Base-by-base conservation (phyloP, 2,797 vertebrate species). In the Naso thynnoides region DNA sequence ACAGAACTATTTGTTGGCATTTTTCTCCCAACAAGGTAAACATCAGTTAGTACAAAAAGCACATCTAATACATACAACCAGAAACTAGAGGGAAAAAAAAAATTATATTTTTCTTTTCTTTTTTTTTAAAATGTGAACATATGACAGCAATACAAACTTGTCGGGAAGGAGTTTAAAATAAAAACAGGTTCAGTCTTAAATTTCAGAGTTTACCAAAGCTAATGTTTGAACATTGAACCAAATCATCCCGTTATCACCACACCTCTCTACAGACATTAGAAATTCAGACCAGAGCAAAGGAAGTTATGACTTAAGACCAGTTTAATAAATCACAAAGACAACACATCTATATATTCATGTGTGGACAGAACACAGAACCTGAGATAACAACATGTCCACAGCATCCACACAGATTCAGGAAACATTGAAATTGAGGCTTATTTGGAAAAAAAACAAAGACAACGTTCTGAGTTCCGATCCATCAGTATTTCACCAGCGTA, bases 321-420 rank as follows among this genome's bases (percentile, higher is more conserved):
- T 79, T 78, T 19, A 89, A 88, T 75, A 63, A 64, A 74, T 55
- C 45, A 83, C 77, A 84, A 54, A 61, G 60, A 74, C 61, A 55
- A 53, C 16, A 60, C 2, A 3, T 86, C 47, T 36, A 76, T 78
- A 74, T 78, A 75, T 73, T 65, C 92, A 86, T 87, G 83, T 91
- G 78, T 85, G 79, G 73, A 72, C 79, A 85, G 69, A 86, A 86
- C 70, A 86, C 75, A 91, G 78, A 91, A 92, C 91, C 92, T 93
- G 91, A 92, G 89, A 90, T 84, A 84, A 89, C 83, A 70, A 47
- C 64, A 83, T 52, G n/a, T 66, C 66, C 63, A 63, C 29, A 77
- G 69, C 56, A 78, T 84, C 73, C 83, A 85, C 74, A 76, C 53
- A 0, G 48, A 79, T 53, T 52, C 42, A 64, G 11, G 31, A 69